Conservation (phyloP, 2,113 vertebrate species). For the Calyptommatus sinebrachiatus region DNA sequence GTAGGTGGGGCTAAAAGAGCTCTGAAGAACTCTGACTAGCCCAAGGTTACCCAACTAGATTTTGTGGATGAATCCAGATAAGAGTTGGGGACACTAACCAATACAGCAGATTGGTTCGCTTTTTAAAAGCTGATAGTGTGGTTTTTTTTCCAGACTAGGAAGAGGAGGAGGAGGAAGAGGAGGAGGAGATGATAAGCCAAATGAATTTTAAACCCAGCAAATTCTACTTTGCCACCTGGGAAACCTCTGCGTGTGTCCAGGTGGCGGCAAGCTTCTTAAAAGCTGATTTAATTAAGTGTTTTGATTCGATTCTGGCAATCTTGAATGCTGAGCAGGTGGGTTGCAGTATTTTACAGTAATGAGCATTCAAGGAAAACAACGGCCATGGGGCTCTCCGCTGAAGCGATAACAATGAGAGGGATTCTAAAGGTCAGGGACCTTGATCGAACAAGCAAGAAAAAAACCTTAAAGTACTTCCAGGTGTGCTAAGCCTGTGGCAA, state of each 20-base stretch:
- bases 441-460: background rate
- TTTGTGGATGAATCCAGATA: too few relatives aligned
- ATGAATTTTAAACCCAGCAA: conserved; percentile 57
- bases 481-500: background rate
- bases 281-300: conserved; percentile 61
- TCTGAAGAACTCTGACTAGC: too few relatives aligned
- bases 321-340: conserved; percentile 24
- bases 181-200: conserved; percentile 29
- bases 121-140: background rate
- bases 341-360: conserved; percentile 16
- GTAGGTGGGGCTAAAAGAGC: too few relatives aligned
- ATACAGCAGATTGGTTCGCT: too few relatives aligned
- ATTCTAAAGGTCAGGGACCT: conserved; percentile 13
- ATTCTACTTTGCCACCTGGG: conserved; percentile 46
- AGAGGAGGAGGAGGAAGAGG: background rate
- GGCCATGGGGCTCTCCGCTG: background rate
- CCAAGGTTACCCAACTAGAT: too few relatives aligned
- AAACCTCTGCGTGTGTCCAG: conserved; percentile 54
- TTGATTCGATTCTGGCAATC: conserved; percentile 52
- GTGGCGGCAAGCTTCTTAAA: conserved; percentile 50
- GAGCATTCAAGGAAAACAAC: conserved; percentile 6
- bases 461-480: background rate
- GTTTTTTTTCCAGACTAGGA: accelerated
- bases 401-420: conserved; percentile 2
- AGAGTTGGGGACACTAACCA: too few relatives aligned